Base-by-base conservation (phyloP, 2,113 vertebrate genomes). In the Paraplagusia blochii region DNA sequence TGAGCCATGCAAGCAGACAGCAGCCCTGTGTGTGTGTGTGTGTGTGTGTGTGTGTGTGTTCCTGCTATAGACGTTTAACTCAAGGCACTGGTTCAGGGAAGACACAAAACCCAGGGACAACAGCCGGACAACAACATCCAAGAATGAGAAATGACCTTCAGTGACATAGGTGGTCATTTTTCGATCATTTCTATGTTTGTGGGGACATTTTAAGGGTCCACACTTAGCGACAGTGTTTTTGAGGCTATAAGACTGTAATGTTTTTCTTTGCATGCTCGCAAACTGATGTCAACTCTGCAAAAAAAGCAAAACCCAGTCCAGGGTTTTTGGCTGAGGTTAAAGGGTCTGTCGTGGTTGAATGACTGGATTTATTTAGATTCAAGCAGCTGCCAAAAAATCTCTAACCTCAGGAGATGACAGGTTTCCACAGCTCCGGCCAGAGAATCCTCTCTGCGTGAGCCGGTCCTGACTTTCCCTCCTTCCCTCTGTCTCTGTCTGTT, bases 361-460 rank as follows among this genome's bases (percentile, higher is more conserved):
- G 6, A 29, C 66, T 43, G n/a, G 53, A 73, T 77, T 72, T 69
- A 65, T 75, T 84, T 58, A 44, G 50, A 40, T 34, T 62, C 39
- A 11, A 15, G 5, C 12, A 7, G 34, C 45, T 46, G 74, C 77
- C 69, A 80, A 62, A 54, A 48, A 44, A 44, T 17, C 22, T 52
- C 54, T 14, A 58, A 75, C 63, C 63, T 64, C 42, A 11, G 1
- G 46, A 52, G 51, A 66, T 66, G 68, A 63, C 67, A 73, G 68
- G 43, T 76, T 66, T 74, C 57, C 64, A 68, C 62, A 73, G 44
- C 56, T 46, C 53, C 11, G 55, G 64, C 56, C 66, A 77, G 62
- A 42, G 58, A 72, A 67, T 18, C 15, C 52, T 53, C 8, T 1
- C 17, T 9, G 1, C 64, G 42, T 53, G 62, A 72, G 40, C 48